phyloP scores from a whole-genome alignment of 1,140 invertebrate species.

The Dendrolimus kikuchii region DNA sequence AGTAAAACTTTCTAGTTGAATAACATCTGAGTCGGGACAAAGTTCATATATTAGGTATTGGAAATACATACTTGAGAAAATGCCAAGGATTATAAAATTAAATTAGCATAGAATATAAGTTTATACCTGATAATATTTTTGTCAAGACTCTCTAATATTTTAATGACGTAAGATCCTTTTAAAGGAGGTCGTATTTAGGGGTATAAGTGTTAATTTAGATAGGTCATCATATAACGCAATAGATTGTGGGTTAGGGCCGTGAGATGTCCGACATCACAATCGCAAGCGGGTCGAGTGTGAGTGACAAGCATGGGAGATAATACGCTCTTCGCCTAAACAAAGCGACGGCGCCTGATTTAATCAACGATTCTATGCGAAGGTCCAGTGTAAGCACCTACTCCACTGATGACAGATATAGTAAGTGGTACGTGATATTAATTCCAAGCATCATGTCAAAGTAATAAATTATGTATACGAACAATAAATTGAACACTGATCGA shows the following conservation, averaged over 20 bases:
- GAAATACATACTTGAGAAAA: no score
- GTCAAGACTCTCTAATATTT: no score
- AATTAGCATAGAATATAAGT: no score
- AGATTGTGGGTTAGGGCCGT: neutral
- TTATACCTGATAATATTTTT: no score
- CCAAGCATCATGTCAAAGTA: constrained; percentile 17
- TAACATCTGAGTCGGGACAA: no score
- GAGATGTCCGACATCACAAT: constrained; percentile 21
- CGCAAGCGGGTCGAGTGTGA: constrained; percentile 28
- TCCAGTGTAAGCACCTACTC: constrained; percentile 22
- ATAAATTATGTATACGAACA: constrained; percentile 34
- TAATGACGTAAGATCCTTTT: no score
- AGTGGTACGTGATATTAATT: constrained; percentile 27
- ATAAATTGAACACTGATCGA: constrained; percentile 28
- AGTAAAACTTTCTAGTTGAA: no score
- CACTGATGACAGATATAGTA: constrained; percentile 24
- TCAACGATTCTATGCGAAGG: constrained; percentile 37
- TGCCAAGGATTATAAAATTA: no score
- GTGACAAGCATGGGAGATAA: constrained; percentile 39
- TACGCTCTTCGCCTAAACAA: constrained; percentile 32
- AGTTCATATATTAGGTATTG: no score
- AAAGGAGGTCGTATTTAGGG: no score
- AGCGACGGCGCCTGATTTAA: constrained; percentile 38
- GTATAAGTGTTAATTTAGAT: no score
- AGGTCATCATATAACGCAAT: no score